Percentiles rank a stretch among this genome's conserved stretches.
Conservation (phyloP, 2,888 invertebrate species). For the Drosophila mettleri region DNA sequence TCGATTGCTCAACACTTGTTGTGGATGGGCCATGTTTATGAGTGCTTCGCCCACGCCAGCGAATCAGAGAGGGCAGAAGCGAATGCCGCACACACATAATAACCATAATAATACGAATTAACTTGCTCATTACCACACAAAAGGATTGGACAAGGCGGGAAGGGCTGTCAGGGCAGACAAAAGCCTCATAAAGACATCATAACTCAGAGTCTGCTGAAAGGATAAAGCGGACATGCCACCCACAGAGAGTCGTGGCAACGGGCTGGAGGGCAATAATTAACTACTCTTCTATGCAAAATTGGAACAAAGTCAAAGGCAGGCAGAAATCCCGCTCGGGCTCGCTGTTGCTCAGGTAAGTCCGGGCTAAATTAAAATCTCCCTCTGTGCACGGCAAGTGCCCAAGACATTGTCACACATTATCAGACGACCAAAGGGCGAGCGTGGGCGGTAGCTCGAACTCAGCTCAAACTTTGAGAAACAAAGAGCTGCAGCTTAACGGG, state of each 20-base stretch:
- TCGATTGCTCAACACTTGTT: slow-evolving; percentile 74
- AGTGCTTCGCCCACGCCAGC: slow-evolving; percentile 30
- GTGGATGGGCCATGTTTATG: slow-evolving; percentile 47
- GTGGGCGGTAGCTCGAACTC: slow-evolving; percentile 17
- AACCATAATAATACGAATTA: slow-evolving; percentile 78
- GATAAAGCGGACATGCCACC: slow-evolving; percentile 53
- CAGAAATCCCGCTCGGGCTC: slow-evolving; percentile 15
- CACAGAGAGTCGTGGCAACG: neutral
- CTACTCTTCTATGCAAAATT: slow-evolving; percentile 81
- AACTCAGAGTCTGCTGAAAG: slow-evolving; percentile 75
- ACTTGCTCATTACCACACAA: slow-evolving; percentile 73
- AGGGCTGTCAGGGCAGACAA: slow-evolving; percentile 46
- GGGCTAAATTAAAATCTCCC: slow-evolving; percentile 77
- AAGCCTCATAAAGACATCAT: slow-evolving; percentile 82
- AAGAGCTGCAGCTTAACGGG: slow-evolving; percentile 43
- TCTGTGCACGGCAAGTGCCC: slow-evolving; percentile 69
- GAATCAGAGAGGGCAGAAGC: slow-evolving; percentile 13
- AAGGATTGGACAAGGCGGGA: slow-evolving; percentile 58
- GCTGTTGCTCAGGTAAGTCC: slow-evolving; percentile 38
- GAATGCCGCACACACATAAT: slow-evolving; percentile 60
- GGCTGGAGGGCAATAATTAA: slow-evolving; percentile 71
- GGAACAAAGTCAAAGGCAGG: slow-evolving; percentile 49
- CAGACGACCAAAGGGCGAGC: slow-evolving; percentile 27
- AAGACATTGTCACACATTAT: slow-evolving; percentile 73
- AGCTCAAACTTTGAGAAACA: slow-evolving; percentile 48